Evolutionary conservation across 2,888 invertebrate genomes (phyloP).

Genomic region (Cheilosia impressa): DNA sequence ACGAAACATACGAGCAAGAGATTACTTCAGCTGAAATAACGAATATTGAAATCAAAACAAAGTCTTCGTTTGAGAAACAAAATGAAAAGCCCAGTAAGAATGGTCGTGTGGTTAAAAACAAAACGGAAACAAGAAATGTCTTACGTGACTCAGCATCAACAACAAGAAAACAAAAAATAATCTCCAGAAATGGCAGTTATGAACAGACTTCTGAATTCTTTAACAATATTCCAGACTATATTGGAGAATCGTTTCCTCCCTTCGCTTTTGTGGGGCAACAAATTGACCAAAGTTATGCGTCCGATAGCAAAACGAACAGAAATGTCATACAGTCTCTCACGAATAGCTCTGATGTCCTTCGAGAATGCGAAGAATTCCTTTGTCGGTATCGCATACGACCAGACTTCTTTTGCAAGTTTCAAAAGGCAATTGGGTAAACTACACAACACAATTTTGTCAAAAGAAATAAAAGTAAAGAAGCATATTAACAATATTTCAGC

Average conservation of each 20-base stretch:
- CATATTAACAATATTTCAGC: conserved; percentile 55
- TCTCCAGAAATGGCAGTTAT: conserved; percentile 76
- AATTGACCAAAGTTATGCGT: conserved; percentile 9
- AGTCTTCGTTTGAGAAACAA: conserved; percentile 5
- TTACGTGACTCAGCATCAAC: background rate
- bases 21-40: conserved; percentile 58
- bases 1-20: conserved; percentile 90
- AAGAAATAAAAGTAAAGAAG: too few species aligned
- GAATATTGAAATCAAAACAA: conserved; percentile 35
- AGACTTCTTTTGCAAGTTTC: conserved; percentile 91
- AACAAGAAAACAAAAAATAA: conserved; percentile 17
- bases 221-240: conserved; percentile 81
- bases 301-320: conserved; percentile 34
- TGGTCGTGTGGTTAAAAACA: conserved; percentile 77
- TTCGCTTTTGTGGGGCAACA: conserved; percentile 58
- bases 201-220: conserved; percentile 80
- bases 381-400: conserved; percentile 88
- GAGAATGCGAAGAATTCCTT: conserved; percentile 87
- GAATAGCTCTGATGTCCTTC: conserved; percentile 80
- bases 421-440: conserved; percentile 84
- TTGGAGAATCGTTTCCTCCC: conserved; percentile 78
- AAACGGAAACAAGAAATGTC: conserved; percentile 48
- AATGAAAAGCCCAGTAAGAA: conserved; percentile 42
- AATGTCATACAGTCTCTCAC: conserved; percentile 72
- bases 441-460: conserved; percentile 56